Conservation (phyloP, 1,140 invertebrate genomes). For the Drosophila tropicalis region DNA sequence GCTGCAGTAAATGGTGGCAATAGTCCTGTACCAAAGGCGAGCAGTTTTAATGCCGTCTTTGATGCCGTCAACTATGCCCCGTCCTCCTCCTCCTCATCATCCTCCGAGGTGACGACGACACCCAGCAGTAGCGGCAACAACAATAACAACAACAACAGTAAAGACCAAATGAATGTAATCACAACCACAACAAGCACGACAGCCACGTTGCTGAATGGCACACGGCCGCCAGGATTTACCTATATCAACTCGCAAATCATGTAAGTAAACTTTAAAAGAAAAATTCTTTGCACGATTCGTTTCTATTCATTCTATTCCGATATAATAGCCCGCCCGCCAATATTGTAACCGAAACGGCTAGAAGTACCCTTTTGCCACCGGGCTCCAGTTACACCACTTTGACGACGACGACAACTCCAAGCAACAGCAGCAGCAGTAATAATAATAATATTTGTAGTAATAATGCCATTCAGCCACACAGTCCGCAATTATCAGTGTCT, state of each 20-base stretch:
- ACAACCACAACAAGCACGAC: not conserved
- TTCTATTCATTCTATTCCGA: not conserved
- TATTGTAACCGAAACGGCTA: conserved; percentile 21
- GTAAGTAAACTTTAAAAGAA: conserved; percentile 39
- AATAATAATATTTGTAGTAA: not conserved
- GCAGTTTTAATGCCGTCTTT: conserved; percentile 49
- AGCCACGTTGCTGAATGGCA: conserved; percentile 34
- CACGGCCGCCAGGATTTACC: conserved; percentile 53
- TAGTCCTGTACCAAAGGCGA: conserved; percentile 66
- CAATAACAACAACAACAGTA: conserved; percentile 29
- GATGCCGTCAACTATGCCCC: conserved; percentile 66
- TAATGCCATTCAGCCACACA: conserved; percentile 32
- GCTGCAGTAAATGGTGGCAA: conserved; percentile 76
- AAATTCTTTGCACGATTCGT: not conserved
- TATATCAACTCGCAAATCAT: conserved; percentile 64
- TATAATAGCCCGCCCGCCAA: conserved; percentile 47
- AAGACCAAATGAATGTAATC: conserved; percentile 4
- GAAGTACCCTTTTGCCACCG: conserved; percentile 32
- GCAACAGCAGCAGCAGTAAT: not conserved
- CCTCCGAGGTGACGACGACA: conserved; percentile 1
- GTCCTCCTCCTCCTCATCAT: not conserved
- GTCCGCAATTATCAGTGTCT: conserved; percentile 50
- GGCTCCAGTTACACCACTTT: conserved; percentile 40
- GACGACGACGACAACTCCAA: conserved; percentile 1
- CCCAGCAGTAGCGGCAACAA: conserved; percentile 30